Conservation (phyloP, 2,888 invertebrate genomes). For the Tetragonula carbonaria region DNA sequence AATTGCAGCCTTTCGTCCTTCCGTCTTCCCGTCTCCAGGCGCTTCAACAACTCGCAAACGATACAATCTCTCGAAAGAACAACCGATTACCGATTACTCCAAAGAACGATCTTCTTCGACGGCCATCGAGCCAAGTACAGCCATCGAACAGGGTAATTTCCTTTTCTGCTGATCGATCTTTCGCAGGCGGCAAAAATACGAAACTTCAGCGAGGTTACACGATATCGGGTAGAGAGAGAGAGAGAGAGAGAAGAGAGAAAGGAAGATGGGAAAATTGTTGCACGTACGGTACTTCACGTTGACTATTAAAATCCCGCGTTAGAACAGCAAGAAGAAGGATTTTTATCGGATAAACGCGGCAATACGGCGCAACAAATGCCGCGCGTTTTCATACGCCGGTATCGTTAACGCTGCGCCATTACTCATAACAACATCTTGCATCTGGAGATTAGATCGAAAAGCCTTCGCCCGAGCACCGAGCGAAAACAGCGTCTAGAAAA, state of each 20-base stretch:
- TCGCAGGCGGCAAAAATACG: background rate
- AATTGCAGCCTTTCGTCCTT: conserved; percentile 35
- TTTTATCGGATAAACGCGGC: background rate
- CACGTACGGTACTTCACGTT: background rate
- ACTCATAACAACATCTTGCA: conserved; percentile 27
- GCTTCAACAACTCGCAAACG: background rate
- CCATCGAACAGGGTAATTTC: conserved; percentile 11
- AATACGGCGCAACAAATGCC: background rate
- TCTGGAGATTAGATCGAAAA: conserved; percentile 39
- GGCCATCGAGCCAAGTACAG: background rate
- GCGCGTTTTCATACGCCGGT: background rate
- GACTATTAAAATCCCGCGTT: background rate
- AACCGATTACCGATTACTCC: conserved; percentile 1
- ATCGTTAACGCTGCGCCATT: conserved; percentile 26
- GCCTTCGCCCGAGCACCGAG: background rate
- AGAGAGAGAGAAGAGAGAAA: too few relatives aligned
- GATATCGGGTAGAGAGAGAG: background rate
- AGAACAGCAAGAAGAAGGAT: background rate
- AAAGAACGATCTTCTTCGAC: background rate
- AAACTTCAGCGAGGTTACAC: background rate
- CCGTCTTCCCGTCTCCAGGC: background rate
- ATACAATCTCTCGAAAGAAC: conserved; percentile 20
- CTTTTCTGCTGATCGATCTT: background rate
- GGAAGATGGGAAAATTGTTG: background rate
- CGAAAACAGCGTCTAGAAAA: conserved; percentile 44